Evolutionary conservation across 2,888 invertebrate species (phyloP).

Genomic region (Ormyrus rosae): DNA sequence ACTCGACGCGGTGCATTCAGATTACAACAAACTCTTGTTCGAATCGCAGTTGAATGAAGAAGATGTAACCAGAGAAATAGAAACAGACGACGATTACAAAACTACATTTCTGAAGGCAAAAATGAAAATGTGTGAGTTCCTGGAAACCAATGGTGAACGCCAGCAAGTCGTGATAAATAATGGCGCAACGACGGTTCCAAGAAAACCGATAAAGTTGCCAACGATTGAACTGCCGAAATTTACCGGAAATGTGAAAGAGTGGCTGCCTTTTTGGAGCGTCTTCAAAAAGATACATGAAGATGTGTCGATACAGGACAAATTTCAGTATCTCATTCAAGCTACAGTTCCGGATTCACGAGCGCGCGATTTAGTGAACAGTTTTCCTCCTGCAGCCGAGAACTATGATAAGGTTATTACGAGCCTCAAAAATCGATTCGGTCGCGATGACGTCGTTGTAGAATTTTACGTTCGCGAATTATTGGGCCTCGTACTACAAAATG

Average conservation of each 20-base stretch:
- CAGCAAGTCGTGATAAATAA: no score
- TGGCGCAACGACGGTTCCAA: no score
- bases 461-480: constrained; percentile 62
- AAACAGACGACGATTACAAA: no score
- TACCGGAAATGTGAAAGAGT: constrained; percentile 58
- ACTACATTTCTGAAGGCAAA: no score
- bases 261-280: constrained; percentile 63
- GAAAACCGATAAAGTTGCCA: constrained; percentile 56
- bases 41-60: neutral
- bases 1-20: neutral
- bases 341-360: constrained; percentile 24
- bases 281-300: constrained; percentile 63
- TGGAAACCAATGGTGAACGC: no score
- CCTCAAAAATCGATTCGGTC: constrained; percentile 63
- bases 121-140: no score
- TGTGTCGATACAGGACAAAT: constrained; percentile 58
- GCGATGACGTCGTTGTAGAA: constrained; percentile 64
- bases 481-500: constrained; percentile 62
- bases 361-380: constrained; percentile 58
- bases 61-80: neutral
- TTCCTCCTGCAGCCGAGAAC: constrained; percentile 61
- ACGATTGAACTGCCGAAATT: constrained; percentile 60
- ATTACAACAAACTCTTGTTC: neutral
- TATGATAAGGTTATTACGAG: constrained; percentile 61
- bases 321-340: constrained; percentile 61